These are phyloP conservation scores for Rhynchonycteris naso DNA, from an alignment of 2,797 vertebrate genomes.

Conservation along the genomic window DNA sequence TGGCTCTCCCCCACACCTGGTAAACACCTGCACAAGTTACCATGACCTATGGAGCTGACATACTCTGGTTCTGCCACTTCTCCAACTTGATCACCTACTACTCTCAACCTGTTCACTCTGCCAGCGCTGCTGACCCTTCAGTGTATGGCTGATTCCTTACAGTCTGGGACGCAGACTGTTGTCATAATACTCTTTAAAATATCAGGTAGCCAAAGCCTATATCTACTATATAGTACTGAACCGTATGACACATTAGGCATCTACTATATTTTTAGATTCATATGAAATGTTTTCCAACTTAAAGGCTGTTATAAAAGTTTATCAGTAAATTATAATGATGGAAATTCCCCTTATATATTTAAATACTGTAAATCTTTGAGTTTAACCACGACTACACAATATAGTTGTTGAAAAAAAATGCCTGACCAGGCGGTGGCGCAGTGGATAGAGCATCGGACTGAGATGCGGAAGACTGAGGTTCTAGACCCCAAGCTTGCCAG, in stretches of 20 bases:
- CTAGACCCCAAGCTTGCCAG: too few relatives aligned
- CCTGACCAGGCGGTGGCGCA: too few relatives aligned
- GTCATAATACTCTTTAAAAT: background rate
- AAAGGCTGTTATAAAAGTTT: background rate
- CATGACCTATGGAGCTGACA: too few relatives aligned
- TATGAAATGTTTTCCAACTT: constrained; percentile 29
- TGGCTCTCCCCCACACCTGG: background rate
- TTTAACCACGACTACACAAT: background rate
- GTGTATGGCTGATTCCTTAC: background rate
- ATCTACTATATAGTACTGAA: background rate
- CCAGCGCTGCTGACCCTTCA: background rate
- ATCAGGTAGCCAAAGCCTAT: background rate
- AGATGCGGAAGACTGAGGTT: too few relatives aligned
- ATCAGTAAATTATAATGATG: background rate
- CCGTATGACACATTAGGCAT: background rate
- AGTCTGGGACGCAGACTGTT: background rate
- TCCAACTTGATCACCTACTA: background rate
- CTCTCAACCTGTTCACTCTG: background rate
- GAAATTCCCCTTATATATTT: background rate
- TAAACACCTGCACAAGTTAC: background rate
- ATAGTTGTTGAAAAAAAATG: background rate
- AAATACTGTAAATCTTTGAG: background rate
- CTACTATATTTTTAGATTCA: background rate
- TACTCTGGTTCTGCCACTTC: background rate
- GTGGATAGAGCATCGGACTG: too few relatives aligned